Evolutionary conservation across 2,113 vertebrate genomes (phyloP), one percentile per base, ranked within the genome.

Genomic region (Oenanthe oenanthe): DNA sequence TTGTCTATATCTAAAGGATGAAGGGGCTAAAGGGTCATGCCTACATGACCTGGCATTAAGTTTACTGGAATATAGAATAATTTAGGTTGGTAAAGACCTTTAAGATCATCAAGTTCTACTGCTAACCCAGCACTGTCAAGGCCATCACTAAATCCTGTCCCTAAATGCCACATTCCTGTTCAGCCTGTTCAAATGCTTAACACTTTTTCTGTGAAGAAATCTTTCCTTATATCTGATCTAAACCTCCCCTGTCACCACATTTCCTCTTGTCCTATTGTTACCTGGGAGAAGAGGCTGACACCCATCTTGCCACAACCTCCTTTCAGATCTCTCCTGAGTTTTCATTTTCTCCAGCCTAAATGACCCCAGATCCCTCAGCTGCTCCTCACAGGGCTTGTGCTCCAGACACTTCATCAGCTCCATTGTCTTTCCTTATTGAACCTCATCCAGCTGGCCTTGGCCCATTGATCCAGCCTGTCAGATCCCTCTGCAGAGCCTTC

Each of bases 401-500:
- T 70, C 26, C 5, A 48, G 50, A 48, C 4, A 3, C 29, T 48
- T 75, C 38, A 29, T 4, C 26, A 53, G 9, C 29, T 53, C 13
- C 4, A 3, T 18, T 65, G 17, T 7, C 51, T n/a, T 75, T 65
- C 32, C 24, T 12, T 40, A 0, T 17, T 50, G 32, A 92, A 31
- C 6, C 9, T 68, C 17, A 66, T 3, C 13, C 4, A 22, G 3
- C 0, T 50, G 32, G 34, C 25, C 40, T 71, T 1, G 1, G 45
- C 22, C 25, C 24, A 48, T 24, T 0, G 1, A 75, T 65, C 20
- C 81, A 86, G 45, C 5, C 17, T 58, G 38, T 19, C 15, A 77
- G 42, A 12, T 20, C 6, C 17, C 28, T 60, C 21, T 54, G 38
- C 26, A 54, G 20, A 60, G 17, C 13, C 40, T 36, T 38, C 31